These are phyloP conservation scores for Cephalopterus ornatus DNA, from an alignment of 2,113 vertebrate species.

Conservation along the genomic window DNA sequence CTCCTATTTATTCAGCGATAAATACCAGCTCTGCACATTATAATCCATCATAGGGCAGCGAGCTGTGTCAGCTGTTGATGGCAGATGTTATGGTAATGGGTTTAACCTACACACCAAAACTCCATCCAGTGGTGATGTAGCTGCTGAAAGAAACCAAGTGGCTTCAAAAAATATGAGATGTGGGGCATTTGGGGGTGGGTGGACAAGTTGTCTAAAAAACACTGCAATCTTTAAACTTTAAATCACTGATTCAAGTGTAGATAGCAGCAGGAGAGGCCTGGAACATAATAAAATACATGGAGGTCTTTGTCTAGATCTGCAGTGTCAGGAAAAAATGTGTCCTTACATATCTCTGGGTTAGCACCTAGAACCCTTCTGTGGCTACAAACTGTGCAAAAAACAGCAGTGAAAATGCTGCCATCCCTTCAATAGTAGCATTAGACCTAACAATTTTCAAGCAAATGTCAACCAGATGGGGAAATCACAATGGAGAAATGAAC, in stretches of 20 bases:
- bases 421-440: background rate
- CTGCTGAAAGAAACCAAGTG: background rate
- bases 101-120: background rate
- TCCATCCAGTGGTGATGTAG: background rate
- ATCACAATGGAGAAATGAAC: background rate
- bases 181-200: background rate
- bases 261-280: background rate
- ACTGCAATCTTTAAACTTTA: background rate
- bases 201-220: background rate
- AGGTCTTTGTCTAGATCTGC: background rate
- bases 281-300: background rate
- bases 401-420: background rate
- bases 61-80: background rate
- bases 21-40: background rate
- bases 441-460: background rate
- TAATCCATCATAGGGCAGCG: background rate
- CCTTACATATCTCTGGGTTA: background rate
- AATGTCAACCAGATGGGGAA: background rate
- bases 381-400: rapidly evolving
- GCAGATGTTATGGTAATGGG: background rate
- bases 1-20: background rate
- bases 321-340: background rate
- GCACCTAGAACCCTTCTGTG: background rate
- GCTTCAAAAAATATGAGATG: background rate
- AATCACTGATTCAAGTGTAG: background rate